Evolutionary conservation across 2,113 vertebrate species (phyloP), one percentile per base, ranked within the genome.

Genomic region (Myrmecobius fasciatus): DNA sequence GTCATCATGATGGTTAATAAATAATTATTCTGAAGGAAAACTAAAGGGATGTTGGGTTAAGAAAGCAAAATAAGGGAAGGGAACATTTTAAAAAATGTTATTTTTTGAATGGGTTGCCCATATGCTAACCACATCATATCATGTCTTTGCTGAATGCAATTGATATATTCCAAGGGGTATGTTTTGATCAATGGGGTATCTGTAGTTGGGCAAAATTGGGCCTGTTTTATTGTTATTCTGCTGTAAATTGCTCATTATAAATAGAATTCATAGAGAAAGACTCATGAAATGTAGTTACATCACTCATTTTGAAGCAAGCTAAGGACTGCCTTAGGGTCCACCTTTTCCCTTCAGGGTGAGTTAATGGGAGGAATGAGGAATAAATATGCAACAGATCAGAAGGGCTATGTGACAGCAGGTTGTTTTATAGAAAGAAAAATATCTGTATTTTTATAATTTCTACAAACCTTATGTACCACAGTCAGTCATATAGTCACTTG

Each of bases 221-320:
- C 67, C 8, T 83, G n/a, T 43, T 83, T 83, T 83, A 83, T 83
- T 43, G 67, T 7, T 83, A 22, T 83, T 43, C n/a, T 83, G 67
- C 67, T 83, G 67, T 83, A 83, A 83, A n/a, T 83, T 3, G 3
- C 12, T 75, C 60, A 43, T 83, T 83, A 83, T 83, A 43, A 83
- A 83, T 83, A 43, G 67, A 83, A 1, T 43, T 83, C 67, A n/a
- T 43, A 83, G 51, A 28, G 89, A 96, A 89, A 93, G 53, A 46
- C 9, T 90, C 52, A 28, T 49, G 49, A 97, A 26, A 92, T 8
- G 24, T 89, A 48, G 67, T 67, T 90, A 54, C 17, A 43, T 83
- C 90, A 91, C 89, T 88, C 89, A 90, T 91, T 95, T 93, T 46
- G 31, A 26, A 52, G 92, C 52, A 89, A 91, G 25, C n/a, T 94